These are phyloP conservation scores for Clivina fossor DNA, from an alignment of 2,888 invertebrate species.

Conservation along the genomic window DNA sequence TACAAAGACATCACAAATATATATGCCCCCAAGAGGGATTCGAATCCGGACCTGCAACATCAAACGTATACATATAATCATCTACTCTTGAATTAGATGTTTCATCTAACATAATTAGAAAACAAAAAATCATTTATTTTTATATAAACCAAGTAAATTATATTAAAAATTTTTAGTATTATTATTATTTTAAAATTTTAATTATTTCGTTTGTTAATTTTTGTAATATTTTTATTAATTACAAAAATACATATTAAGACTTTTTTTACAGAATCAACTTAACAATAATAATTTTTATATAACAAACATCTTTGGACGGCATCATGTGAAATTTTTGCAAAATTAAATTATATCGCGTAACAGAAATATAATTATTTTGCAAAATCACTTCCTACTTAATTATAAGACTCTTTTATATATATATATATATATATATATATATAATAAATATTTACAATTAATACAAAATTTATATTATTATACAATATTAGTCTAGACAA, in stretches of 20 bases:
- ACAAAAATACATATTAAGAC: conserved; percentile 26
- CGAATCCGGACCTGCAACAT: too few species aligned
- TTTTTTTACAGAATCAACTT: conserved; percentile 23
- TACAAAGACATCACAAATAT: too few species aligned
- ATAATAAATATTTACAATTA: conserved; percentile 22
- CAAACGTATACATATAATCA: too few species aligned
- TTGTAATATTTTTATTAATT: conserved; percentile 27
- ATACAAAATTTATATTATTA: background rate
- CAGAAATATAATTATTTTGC: conserved; percentile 24
- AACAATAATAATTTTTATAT: conserved; percentile 23
- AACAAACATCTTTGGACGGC: conserved; percentile 30
- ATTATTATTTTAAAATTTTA: too few species aligned
- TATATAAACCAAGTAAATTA: too few species aligned
- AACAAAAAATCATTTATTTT: too few species aligned
- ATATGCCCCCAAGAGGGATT: too few species aligned
- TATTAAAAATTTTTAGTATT: too few species aligned
- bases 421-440: conserved; percentile 19
- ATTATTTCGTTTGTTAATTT: too few species aligned
- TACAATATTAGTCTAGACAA: too few species aligned
- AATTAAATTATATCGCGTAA: conserved; percentile 22
- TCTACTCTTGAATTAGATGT: too few species aligned
- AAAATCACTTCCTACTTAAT: conserved; percentile 12
- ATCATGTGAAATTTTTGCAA: conserved; percentile 21
- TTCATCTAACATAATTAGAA: too few species aligned
- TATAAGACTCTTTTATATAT: conserved; percentile 19